Base-by-base conservation (phyloP, 2,113 vertebrate genomes). In the Oryzias javanicus region DNA sequence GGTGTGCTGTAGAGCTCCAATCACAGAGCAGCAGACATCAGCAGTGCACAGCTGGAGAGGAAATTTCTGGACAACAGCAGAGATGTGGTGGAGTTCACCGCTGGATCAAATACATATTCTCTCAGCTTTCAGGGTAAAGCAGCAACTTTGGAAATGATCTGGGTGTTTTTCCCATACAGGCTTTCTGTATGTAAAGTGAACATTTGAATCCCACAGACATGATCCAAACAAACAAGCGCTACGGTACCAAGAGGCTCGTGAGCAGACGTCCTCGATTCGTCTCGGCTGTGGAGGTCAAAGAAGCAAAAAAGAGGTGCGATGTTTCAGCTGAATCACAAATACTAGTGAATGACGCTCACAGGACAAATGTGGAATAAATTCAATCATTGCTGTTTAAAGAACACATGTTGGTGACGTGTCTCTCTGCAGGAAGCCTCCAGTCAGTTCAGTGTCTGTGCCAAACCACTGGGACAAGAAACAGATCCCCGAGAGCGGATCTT, bases 81-180 rank as follows among this genome's bases (percentile, higher is more conserved):
- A n/a, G 84, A 72, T 1, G 64, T 73, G 4, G 18, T 91, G 62
- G 79, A 86, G 60, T 92, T 92, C 0, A 29, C n/a, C 0, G 87
- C 84, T 2, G 87, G 86, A 0, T 79, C 84, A 2, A 89, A 91
- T 42, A 27, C 45, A 0, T 91, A 92, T 24, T 63, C 60, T 0
- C 81, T 92, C 62, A 86, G 79, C 62, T 88, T 92, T 47, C 58
- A 69, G 1, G 89, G 91, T 91, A 76, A 82, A 53, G 6, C 29
- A 19, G 49, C 13, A 24, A 48, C 40, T 14, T 42, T 56, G 15
- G 2, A 6, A 1, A 6, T 15, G 14, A 18, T 19, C 6, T n/a
- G n/a, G n/a, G 12, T n/a, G 12, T 18, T 47, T 8, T 47, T 18
- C 4, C 6, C 6, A 46, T 16, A 18, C 16, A n/a, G 12, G 3